Base-by-base conservation (phyloP, 2,888 invertebrate species). In the Rotaria sp. region DNA sequence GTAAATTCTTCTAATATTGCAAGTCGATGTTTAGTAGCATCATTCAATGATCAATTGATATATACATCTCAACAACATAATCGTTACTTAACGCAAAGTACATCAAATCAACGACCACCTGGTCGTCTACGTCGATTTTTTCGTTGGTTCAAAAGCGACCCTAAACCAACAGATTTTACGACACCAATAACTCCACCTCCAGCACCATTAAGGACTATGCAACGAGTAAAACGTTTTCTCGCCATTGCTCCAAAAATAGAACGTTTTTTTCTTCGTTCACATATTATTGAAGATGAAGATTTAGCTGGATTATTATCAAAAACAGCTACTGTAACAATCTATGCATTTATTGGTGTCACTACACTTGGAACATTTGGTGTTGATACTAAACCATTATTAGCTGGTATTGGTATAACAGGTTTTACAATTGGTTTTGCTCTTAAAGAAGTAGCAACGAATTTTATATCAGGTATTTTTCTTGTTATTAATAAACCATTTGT, bases 401-500 rank as follows among this genome's bases (percentile, higher is more conserved):
- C 80, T 80, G 80, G 80, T 45, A 45, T 80, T 45, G 80, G 80
- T 45, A 80, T 80, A 80, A 80, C 80, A 26, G 80, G 80, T 45
- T 80, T 80, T 80, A 80, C 80, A 24, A 13, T 80, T 41, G 80
- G 80, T 45, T 80, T 80, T 45, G 80, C 80, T 10, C n/a, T 80
- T 11, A 80, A 80, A 80, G 80, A 80, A 80, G 80, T 80, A n/a
- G 80, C 80, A 45, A 80, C 80, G 10, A 80, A 80, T n/a, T 80
- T 80, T 45, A 45, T 80, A 41, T 80, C 80, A 26, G 80, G 80
- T 1, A 15, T 80, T n/a, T 80, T 80, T 80, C 45, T 80, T n/a
- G 80, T 80, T 26, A 80, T 80, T n/a, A 80, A 45, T 80, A 80
- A 80, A 45, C 80, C 80, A 45, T 80, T 80, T 80, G 80, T 80